Evolutionary conservation across 1,140 invertebrate species (phyloP).

Genomic region (Amphibalanus amphitrite): DNA sequence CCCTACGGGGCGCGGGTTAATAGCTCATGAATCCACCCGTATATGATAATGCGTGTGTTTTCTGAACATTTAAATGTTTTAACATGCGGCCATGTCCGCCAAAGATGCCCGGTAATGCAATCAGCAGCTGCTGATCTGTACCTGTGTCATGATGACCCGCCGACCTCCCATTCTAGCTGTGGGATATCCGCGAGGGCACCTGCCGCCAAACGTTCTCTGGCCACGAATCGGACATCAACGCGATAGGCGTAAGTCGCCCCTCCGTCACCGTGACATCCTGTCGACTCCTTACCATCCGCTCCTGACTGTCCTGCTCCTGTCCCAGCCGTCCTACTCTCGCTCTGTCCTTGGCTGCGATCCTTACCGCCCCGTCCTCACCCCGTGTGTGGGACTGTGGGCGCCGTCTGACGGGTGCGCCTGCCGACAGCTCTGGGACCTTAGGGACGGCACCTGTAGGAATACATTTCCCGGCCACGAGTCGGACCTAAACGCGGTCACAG

Average conservation of each 20-base stretch:
- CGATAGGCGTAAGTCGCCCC: slow-evolving; percentile 72
- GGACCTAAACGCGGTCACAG: slow-evolving; percentile 95
- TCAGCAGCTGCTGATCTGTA: no score
- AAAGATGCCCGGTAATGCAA: no score
- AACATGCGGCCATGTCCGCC: no score
- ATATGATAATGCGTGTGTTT: no score
- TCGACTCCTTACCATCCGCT: no score
- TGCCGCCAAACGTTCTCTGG: slow-evolving; percentile 97
- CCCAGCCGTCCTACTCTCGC: no score
- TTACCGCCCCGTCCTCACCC: no score
- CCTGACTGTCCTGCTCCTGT: neutral
- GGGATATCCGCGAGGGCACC: slow-evolving; percentile 91
- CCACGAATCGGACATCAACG: slow-evolving; percentile 96
- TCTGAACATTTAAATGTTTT: no score
- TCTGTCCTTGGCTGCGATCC: neutral
- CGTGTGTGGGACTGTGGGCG: no score
- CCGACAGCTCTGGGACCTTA: slow-evolving; percentile 71
- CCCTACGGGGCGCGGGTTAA: no score
- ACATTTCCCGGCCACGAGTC: slow-evolving; percentile 97
- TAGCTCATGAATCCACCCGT: no score
- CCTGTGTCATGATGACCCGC: neutral
- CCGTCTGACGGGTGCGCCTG: neutral
- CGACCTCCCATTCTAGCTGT: slow-evolving; percentile 41
- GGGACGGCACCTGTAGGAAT: slow-evolving; percentile 92
- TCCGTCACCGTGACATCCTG: no score